phyloP scores from a whole-genome alignment of 2,113 vertebrate genomes.

The Polyodon spathula region DNA sequence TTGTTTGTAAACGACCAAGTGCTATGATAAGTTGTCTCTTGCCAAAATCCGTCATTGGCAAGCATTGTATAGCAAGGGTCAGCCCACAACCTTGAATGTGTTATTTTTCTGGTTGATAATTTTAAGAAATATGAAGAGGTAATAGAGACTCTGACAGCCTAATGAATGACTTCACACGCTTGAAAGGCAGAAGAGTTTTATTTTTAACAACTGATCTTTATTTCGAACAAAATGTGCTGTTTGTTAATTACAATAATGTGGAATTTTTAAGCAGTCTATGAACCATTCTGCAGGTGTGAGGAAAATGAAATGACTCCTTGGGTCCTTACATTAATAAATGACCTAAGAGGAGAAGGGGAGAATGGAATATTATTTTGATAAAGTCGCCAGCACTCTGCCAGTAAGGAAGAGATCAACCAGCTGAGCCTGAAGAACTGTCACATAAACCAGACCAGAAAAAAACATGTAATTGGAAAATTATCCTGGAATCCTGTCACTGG shows the following conservation, averaged over 20 bases:
- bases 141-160: slow-evolving; percentile 32
- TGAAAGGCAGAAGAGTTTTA: slow-evolving; percentile 26
- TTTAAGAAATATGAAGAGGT: slow-evolving; percentile 26
- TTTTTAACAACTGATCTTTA: slow-evolving; percentile 12
- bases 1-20: no score
- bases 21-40: no score
- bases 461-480: no score
- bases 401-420: no score
- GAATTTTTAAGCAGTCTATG: slow-evolving; percentile 25
- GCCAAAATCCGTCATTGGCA: background rate
- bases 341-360: slow-evolving; percentile 10
- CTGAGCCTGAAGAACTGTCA: no score
- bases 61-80: slow-evolving; percentile 10
- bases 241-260: slow-evolving; percentile 45
- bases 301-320: slow-evolving; percentile 39
- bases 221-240: slow-evolving; percentile 18
- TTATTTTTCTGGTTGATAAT: slow-evolving; percentile 23
- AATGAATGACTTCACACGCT: slow-evolving; percentile 38
- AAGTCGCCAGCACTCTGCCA: slow-evolving; percentile 9
- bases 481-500: no score
- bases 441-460: no score
- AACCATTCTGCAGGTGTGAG: slow-evolving; percentile 31
- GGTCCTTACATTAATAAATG: slow-evolving; percentile 32
- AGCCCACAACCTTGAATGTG: slow-evolving; percentile 11
- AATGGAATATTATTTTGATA: slow-evolving; percentile 26